phyloP scores from a whole-genome alignment of 2,888 invertebrate species.

The Drosophila pullipes region DNA sequence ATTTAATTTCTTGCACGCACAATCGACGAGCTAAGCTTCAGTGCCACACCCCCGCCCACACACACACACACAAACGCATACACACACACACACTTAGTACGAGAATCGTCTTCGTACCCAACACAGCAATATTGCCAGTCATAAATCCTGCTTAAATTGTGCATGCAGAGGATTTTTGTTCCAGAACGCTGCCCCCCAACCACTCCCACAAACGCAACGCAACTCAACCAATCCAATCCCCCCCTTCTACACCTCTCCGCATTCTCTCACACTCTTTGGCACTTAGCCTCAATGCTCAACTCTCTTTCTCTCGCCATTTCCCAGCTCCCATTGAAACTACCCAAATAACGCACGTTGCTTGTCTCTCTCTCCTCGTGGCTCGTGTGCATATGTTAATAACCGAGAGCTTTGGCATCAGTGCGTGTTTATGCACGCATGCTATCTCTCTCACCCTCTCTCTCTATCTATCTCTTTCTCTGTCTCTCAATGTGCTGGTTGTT shows the following conservation, averaged over 20 bases:
- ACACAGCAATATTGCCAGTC: constrained; percentile 74
- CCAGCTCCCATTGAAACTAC: constrained; percentile 1
- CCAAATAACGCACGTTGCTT: constrained; percentile 22
- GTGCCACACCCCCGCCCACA: constrained; percentile 19
- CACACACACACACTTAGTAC: constrained; percentile 16
- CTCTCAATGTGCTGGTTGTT: constrained; percentile 6
- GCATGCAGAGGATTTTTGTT: constrained; percentile 79
- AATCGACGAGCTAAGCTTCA: constrained; percentile 68
- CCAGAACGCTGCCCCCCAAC: constrained; percentile 62
- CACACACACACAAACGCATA: constrained; percentile 7
- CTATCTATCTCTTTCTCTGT: neutral
- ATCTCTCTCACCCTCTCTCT: constrained; percentile 8
- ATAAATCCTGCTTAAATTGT: constrained; percentile 81
- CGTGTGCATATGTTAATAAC: constrained; percentile 78
- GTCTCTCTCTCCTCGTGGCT: constrained; percentile 38
- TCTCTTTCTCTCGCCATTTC: constrained; percentile 19
- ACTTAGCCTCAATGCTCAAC: constrained; percentile 52
- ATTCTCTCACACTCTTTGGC: constrained; percentile 33
- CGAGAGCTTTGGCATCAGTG: constrained; percentile 66
- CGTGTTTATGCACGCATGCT: constrained; percentile 53
- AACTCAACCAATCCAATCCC: constrained; percentile 22
- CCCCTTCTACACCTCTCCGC: neutral
- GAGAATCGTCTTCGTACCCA: constrained; percentile 54
- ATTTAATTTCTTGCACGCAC: constrained; percentile 80
- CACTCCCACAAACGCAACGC: constrained; percentile 14